Base-by-base conservation (phyloP, 2,113 vertebrate genomes). In the Elanus axillaris region DNA sequence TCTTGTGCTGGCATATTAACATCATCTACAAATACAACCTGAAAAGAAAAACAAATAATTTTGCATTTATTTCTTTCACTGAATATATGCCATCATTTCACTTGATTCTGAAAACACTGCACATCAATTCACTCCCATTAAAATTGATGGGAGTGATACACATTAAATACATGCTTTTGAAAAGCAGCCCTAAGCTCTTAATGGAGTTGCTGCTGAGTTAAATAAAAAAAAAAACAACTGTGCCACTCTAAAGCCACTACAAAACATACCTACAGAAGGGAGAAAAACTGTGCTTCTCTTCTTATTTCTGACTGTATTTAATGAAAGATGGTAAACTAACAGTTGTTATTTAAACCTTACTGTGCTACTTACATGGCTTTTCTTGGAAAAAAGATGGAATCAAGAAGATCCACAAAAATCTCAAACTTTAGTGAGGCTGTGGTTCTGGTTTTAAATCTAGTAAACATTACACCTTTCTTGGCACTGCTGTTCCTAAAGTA, bases 11-110 rank as follows among this genome's bases (percentile, higher is more conserved):
- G 99, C 99, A 99, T 99, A 94, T 99, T 99, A 73, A 99, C 99
- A 82, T 99, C 99, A 94, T 99, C 99, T 92, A 99, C 99, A 98
- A 99, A 99, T 77, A 99, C 98, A 91, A 99, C 97, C 99, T 99
- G 93, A 73, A 89, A 78, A 75, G 11, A 80, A 64, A 80, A 92
- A 43, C 13, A 50, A 52, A 50, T 14, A 4, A 36, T 36, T 45
- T 48, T 68, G 9, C 38, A 47, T 50, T 42, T 32, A 26, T 43
- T 75, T 60, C 26, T 87, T 69, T 81, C n/a, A n/a, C 15, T 52
- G 52, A 36, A n/a, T n/a, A 53, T 23, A 87, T 19, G 7, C 34
- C 62, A 75, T 22, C 7, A 16, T 74, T 60, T 74, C 0, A 0
- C 29, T 77, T 69, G 32, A 56, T 56, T 50, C 69, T 43, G 13